Evolutionary conservation across 2,797 vertebrate genomes (phyloP).

Genomic region (Darevskia mixta): DNA sequence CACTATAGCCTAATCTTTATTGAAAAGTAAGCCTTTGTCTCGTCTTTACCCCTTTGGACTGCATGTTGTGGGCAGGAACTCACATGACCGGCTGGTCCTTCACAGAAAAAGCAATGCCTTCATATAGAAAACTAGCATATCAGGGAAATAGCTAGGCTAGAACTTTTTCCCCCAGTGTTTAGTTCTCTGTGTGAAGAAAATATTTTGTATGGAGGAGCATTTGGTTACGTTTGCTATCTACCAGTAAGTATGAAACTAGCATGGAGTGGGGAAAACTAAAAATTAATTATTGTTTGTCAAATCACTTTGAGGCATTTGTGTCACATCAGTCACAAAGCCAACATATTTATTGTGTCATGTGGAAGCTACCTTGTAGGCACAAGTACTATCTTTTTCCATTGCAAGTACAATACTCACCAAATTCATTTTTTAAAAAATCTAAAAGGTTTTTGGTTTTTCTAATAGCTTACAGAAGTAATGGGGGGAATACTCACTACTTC

Average conservation of each 20-base stretch:
- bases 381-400: neutral
- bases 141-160: neutral
- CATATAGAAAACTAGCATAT: neutral
- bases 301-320: neutral
- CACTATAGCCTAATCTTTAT: neutral
- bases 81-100: too few relatives aligned
- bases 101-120: neutral
- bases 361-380: neutral
- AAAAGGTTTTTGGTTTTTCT: neutral
- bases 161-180: neutral
- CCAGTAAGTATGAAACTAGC: neutral
- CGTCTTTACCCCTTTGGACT: neutral
- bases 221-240: neutral
- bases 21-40: neutral
- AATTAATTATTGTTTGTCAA: neutral
- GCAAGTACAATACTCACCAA: neutral
- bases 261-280: neutral
- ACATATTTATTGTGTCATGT: neutral
- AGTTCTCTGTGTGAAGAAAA: neutral
- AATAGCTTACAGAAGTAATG: rapidly evolving
- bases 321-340: neutral
- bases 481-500: neutral
- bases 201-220: neutral
- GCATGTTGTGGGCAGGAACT: neutral
- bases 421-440: neutral